These are phyloP conservation scores for Picathartes gymnocephalus DNA, from an alignment of 2,113 vertebrate genomes.

Conservation along the genomic window DNA sequence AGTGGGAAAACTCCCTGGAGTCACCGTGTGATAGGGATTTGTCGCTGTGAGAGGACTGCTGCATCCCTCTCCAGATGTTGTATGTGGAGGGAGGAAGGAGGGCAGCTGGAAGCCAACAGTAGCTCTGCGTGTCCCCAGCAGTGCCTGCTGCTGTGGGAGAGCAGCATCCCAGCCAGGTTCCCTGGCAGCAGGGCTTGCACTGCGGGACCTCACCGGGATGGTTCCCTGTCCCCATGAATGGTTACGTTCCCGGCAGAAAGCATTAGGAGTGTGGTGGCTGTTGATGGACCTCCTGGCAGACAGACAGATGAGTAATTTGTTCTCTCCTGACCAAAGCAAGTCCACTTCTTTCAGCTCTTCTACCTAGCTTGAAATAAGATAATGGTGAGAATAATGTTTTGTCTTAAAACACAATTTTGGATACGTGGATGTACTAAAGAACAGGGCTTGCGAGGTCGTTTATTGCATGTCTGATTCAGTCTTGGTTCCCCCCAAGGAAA, in stretches of 20 bases:
- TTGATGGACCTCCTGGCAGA: neutral
- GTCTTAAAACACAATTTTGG: neutral
- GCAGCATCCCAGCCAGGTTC: neutral
- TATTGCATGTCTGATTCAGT: conserved; percentile 61
- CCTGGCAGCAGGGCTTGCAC: neutral
- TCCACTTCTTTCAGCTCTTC: neutral
- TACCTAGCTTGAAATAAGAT: neutral
- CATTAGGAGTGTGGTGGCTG: rapidly evolving
- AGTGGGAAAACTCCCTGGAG: neutral
- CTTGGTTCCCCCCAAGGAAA: conserved; percentile 58
- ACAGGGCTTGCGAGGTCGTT: conserved; percentile 46
- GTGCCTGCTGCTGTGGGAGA: neutral
- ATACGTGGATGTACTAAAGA: neutral
- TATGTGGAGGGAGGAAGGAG: neutral
- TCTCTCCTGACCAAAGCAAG: neutral
- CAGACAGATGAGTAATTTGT: neutral
- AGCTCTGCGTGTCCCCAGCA: neutral
- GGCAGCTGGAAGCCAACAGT: neutral
- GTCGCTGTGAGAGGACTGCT: neutral
- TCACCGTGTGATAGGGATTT: rapidly evolving
- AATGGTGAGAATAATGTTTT: conserved; percentile 9
- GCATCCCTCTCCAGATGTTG: neutral
- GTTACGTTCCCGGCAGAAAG: neutral
- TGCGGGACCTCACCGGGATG: rapidly evolving
- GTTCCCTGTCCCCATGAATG: neutral